phyloP scores from a whole-genome alignment of 1,140 invertebrate genomes.

The Ooceraea biroi region DNA sequence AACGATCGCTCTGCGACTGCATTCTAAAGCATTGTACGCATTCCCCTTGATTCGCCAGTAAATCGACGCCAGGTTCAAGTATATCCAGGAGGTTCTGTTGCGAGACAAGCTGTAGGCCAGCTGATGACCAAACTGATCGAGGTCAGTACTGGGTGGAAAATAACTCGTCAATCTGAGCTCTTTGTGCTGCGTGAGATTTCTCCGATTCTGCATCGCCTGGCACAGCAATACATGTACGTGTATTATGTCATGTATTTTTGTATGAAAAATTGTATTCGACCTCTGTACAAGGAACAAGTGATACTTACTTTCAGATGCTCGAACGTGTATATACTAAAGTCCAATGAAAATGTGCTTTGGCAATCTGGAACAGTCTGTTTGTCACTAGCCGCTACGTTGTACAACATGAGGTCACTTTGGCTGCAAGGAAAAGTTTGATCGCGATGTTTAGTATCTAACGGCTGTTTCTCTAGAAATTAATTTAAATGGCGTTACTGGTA shows the following conservation, averaged over 20 bases:
- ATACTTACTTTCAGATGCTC: conserved; percentile 91
- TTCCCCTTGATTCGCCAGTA: conserved; percentile 95
- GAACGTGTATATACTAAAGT: conserved; percentile 92
- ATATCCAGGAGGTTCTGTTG: conserved; percentile 93
- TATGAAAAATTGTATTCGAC: background rate
- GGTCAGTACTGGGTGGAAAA: conserved; percentile 88
- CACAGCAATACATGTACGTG: conserved; percentile 63
- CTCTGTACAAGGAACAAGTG: conserved; percentile 18
- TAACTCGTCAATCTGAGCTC: conserved; percentile 89
- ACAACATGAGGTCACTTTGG: conserved; percentile 78
- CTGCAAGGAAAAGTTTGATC: conserved; percentile 64
- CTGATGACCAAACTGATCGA: conserved; percentile 90
- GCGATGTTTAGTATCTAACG: background rate
- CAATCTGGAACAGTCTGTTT: conserved; percentile 89
- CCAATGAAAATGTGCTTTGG: conserved; percentile 87
- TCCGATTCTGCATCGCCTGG: conserved; percentile 87
- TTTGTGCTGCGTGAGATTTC: conserved; percentile 88
- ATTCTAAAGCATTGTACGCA: conserved; percentile 92
- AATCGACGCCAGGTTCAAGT: conserved; percentile 94
- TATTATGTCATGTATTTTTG: background rate
- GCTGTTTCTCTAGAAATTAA: conserved; percentile 3
- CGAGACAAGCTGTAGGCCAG: conserved; percentile 88
- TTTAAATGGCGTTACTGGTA: background rate
- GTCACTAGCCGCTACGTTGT: conserved; percentile 71
- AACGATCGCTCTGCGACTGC: conserved; percentile 92